These are phyloP conservation scores for Merluccius polli DNA, from an alignment of 2,797 vertebrate species.

Conservation along the genomic window DNA sequence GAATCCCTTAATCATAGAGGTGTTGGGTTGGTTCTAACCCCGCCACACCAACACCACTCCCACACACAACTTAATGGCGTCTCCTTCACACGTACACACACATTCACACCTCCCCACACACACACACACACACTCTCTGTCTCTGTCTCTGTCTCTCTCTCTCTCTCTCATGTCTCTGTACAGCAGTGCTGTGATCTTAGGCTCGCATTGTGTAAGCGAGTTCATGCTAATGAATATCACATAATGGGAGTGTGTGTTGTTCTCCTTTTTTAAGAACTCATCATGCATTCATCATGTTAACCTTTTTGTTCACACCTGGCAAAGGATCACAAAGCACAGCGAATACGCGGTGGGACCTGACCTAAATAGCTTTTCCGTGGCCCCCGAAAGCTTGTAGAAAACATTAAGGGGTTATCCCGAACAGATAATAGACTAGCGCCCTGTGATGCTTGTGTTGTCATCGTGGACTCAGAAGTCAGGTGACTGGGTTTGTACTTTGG, in stretches of 20 bases:
- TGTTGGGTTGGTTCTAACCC: background rate
- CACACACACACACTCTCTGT: background rate
- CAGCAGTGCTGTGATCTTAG: background rate
- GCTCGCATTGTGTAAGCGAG: background rate
- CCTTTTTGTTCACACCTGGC: slow-evolving; percentile 1
- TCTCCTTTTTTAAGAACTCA: background rate
- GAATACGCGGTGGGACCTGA: background rate
- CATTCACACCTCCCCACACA: background rate
- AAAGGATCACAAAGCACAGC: background rate
- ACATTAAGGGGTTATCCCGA: background rate
- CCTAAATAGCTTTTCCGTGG: background rate
- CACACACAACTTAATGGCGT: background rate
- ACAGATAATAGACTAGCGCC: background rate
- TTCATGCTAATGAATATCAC: background rate
- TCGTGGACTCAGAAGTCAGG: background rate
- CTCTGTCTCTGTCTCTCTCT: too few species aligned
- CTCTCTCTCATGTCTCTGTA: background rate
- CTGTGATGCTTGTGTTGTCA: background rate
- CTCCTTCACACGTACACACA: background rate
- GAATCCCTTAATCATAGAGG: background rate
- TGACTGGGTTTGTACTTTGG: background rate
- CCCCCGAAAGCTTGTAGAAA: background rate
- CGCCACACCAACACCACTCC: background rate
- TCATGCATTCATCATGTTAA: background rate
- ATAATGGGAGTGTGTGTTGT: background rate